Conservation (phyloP, 2,888 invertebrate genomes). For the Drosophila mimica region DNA sequence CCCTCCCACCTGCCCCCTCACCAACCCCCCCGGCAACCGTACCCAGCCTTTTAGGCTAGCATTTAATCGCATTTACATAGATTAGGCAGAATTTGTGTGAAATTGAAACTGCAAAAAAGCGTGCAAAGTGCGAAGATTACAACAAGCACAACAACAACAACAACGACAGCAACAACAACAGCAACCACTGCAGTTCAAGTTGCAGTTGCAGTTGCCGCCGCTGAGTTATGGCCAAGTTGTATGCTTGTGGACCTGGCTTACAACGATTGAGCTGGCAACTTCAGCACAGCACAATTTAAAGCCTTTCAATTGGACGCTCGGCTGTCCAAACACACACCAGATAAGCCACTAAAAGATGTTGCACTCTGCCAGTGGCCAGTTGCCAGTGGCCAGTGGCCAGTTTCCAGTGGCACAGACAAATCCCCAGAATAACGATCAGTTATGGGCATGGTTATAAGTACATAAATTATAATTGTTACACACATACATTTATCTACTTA, state of each 20-base stretch:
- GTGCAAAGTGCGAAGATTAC: constrained; percentile 75
- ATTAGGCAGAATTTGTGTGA: constrained; percentile 81
- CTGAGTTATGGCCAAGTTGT: constrained; percentile 29
- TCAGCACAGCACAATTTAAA: constrained; percentile 17
- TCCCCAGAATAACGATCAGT: background rate
- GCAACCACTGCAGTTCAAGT: constrained; percentile 3
- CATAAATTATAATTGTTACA: background rate
- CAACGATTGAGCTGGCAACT: constrained; percentile 34
- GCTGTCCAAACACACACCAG: constrained; percentile 43
- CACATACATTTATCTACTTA: background rate
- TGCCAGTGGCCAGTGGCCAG: background rate
- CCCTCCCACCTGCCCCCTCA: too few species aligned
- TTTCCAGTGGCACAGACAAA: background rate
- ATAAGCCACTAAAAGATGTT: background rate
- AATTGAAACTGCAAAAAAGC: constrained; percentile 76
- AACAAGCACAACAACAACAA: constrained; percentile 15
- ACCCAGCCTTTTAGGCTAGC: constrained; percentile 64
- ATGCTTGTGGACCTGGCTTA: constrained; percentile 25
- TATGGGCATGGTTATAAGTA: background rate
- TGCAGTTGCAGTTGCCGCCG: constrained; percentile 5
- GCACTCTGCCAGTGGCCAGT: background rate
- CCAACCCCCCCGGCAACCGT: background rate
- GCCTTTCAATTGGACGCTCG: constrained; percentile 31
- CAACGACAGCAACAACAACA: constrained; percentile 1
- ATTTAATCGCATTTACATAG: constrained; percentile 81